Percentiles rank a stretch among this genome's conserved stretches.
phyloP scores from a whole-genome alignment of 2,113 vertebrate species.

The Rafetus swinhoei region DNA sequence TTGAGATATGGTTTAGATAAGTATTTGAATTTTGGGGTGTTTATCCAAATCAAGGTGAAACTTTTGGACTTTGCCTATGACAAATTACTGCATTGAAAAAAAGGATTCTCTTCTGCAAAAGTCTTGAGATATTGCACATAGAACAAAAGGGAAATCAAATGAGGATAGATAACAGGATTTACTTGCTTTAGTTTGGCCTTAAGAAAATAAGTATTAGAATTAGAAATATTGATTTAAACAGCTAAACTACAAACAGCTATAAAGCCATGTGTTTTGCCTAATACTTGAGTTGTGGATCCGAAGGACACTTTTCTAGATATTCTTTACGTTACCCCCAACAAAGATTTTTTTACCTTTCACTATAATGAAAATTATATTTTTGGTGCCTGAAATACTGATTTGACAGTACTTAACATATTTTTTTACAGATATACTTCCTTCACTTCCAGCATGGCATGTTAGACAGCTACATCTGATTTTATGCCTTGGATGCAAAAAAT shows the following conservation, averaged over 20 bases:
- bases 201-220: background rate
- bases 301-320: background rate
- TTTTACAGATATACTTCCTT: background rate
- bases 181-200: background rate
- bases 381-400: background rate
- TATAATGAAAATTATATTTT: background rate
- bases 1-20: background rate
- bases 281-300: background rate
- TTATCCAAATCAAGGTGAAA: background rate
- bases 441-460: background rate
- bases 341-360: background rate
- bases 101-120: background rate
- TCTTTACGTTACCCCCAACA: background rate
- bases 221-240: background rate
- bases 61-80: background rate
- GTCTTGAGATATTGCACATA: background rate
- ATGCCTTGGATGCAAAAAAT: background rate
- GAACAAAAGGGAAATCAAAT: background rate
- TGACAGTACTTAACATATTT: background rate
- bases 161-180: background rate
- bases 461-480: background rate
- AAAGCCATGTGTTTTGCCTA: background rate
- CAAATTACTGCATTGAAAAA: background rate
- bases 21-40: background rate
- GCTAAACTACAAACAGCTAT: fast-evolving